Base-by-base conservation (phyloP, 2,888 invertebrate species). In the Nephrotoma guestfalica region DNA sequence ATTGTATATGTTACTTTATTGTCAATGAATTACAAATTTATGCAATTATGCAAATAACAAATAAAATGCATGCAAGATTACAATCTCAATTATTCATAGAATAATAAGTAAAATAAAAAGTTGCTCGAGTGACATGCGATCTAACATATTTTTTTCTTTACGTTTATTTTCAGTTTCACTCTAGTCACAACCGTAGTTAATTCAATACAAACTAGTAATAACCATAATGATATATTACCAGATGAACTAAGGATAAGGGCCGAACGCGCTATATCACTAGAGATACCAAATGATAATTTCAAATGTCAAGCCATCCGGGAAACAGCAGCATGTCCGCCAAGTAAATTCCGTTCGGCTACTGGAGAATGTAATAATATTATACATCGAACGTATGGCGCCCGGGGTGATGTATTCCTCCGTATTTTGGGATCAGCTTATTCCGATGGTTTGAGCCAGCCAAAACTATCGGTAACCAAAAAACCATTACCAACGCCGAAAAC, bases 351-450 rank as follows among this genome's bases (percentile, higher is more conserved):
- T 86, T 94, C 95, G 87, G 94, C 95, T 0, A 95, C 95, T 85
- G 97, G 97, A 0, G 95, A 95, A 89, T 98, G 98, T 92, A 98
- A 98, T 91, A 98, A 98, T 90, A 95, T 97, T 1, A 93, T 96
- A 71, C 96, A 96, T 90, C 94, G 96, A 1, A 94, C 94, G 41
- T 97, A 97, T 96, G 97, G 97, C 0, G 93, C 95, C 86, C 93
- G 96, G 47, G 96, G 96, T 7, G 96, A 96, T 86, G 94, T 96
- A 4, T 96, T 96, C 90, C 91, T 96, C 51, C 93, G 97, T 88
- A 91, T 96, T 18, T 90, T 97, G 88, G 93, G 94, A 3, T 93
- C 96, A 0, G 94, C 94, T 87, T 97, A 97, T 90, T 93, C 94
- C 83, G 95, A 96, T 91, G 94, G 95, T 30, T 87, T 90, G 0